Base-by-base conservation (phyloP, 2,888 invertebrate genomes). In the Apotomis turbidana region DNA sequence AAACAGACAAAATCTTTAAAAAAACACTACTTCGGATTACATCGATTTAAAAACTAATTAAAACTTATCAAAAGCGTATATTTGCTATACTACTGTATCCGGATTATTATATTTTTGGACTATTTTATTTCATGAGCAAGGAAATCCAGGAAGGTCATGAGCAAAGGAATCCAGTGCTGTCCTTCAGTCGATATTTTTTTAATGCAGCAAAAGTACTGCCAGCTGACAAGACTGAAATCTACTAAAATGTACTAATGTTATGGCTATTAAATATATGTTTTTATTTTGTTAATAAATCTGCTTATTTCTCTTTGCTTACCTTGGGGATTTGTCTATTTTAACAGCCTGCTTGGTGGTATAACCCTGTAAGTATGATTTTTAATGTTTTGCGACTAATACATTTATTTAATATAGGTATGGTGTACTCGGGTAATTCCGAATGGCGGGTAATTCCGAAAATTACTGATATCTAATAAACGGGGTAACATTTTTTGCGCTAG, bases 311-410 rank as follows among this genome's bases (percentile, higher is more conserved):
- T 78, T 71, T 79, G 91, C 91, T 87, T 88, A 71, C 89, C 79
- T 78, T 86, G 85, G 91, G 82, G 75, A 80, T 81, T 84, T 76
- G 74, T 76, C 76, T 72, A 76, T 76, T n/a, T 78, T 86, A 80
- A 82, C 89, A 97, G 97, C 97, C 97, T 87, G 95, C 97, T 84
- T 97, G 97, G 97, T 97, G 97, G 97, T 97, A 97, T 92, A 97
- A 97, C 89, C 97, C 97, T 89, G 97, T 97, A 94, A 97, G 97
- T 97, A 95, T 84, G 5, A 57, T 51, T 60, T 5, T 62, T 13
- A 6, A 1, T 41, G 61, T 38, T 54, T 38, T 27, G 27, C 2
- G 27, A 27, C 66, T n/a, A 51, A 38, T 8, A 13, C 52, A 46
- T 8, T 38, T 27, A 52, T 8, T 57, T 49, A 54, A 58, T 27